These are phyloP conservation scores for Entomyzon cyanotis DNA, from an alignment of 2,113 vertebrate species.

Conservation along the genomic window DNA sequence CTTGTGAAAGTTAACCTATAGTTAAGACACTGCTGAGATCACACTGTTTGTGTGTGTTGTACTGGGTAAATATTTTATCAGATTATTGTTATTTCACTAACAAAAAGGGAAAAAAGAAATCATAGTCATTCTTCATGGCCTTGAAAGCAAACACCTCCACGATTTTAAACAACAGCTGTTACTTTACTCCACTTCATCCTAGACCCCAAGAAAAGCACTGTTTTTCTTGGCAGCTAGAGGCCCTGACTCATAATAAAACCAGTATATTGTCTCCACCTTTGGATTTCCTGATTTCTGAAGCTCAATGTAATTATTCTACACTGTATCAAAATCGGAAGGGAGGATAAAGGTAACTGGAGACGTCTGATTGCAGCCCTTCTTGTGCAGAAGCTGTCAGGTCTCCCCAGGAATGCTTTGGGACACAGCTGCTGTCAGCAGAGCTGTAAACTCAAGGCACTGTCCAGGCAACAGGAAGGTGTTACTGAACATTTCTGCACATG, in stretches of 20 bases:
- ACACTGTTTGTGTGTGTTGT: neutral
- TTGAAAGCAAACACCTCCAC: neutral
- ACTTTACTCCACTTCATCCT: neutral
- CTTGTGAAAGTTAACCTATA: neutral
- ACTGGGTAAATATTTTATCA: neutral
- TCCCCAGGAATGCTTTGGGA: neutral
- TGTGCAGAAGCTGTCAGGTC: neutral
- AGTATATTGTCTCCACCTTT: neutral
- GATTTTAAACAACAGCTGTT: neutral
- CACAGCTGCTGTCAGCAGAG: accelerated
- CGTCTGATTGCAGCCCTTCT: neutral
- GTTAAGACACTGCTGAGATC: neutral
- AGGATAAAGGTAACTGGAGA: neutral
- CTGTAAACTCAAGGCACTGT: neutral
- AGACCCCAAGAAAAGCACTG: neutral
- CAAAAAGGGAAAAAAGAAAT: neutral
- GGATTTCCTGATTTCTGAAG: neutral
- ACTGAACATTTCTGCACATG: neutral
- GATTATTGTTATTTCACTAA: neutral
- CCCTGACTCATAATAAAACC: accelerated
- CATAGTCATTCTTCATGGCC: neutral
- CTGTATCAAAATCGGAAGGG: neutral
- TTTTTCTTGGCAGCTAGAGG: neutral
- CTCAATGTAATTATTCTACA: neutral
- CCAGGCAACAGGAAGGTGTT: accelerated